These are phyloP conservation scores for Phyllotis vaccarum DNA, from an alignment of 2,797 vertebrate species.

Conservation along the genomic window DNA sequence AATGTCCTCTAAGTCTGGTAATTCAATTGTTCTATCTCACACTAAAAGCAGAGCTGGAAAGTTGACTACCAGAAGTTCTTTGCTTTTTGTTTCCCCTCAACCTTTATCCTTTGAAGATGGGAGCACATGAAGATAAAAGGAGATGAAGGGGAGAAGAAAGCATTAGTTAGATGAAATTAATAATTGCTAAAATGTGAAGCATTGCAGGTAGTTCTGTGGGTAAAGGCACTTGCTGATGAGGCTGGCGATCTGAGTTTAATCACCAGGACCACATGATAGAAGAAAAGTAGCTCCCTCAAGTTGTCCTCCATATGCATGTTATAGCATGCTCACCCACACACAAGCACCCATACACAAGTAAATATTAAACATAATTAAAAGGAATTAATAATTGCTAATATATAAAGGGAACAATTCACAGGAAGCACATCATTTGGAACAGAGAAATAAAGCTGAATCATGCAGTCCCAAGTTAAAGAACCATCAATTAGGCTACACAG, in stretches of 20 bases:
- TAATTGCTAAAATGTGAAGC: background rate
- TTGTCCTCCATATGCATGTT: background rate
- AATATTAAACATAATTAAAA: background rate
- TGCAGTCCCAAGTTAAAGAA: background rate
- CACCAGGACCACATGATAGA: background rate
- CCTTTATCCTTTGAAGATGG: background rate
- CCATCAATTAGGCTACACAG: background rate
- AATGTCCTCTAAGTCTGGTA: conserved; percentile 25
- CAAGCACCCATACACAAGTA: background rate
- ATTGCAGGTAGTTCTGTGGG: too few relatives aligned
- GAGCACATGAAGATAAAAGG: background rate
- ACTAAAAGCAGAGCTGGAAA: conserved; percentile 31
- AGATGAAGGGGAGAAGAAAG: background rate
- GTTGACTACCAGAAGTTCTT: background rate
- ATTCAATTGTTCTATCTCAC: background rate
- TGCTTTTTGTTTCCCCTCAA: background rate
- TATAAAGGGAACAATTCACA: background rate
- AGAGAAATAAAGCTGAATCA: background rate
- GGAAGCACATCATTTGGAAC: conserved; percentile 28
- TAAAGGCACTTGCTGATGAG: background rate
- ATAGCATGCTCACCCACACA: background rate
- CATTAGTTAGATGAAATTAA: background rate
- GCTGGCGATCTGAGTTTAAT: background rate
- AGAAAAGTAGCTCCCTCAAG: background rate
- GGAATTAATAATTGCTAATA: background rate